Evolutionary conservation across 2,113 vertebrate species (phyloP), one percentile per base, ranked within the genome.

Genomic region (Callospermophilus lateralis): DNA sequence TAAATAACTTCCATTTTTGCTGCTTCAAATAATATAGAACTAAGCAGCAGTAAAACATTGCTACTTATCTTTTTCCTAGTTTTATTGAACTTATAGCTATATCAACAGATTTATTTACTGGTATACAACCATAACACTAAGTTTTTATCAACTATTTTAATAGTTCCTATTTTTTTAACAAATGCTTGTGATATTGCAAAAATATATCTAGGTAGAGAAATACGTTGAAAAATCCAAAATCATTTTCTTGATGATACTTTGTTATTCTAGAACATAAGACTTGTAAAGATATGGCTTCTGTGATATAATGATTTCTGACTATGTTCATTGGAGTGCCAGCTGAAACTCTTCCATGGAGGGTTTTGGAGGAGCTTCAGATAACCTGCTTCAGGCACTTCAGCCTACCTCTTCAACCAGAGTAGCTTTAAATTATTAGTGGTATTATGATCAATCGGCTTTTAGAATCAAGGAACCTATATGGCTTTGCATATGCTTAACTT

Each of bases 1-100:
- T 78, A 94, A 93, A 96, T 92, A 93, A 45, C n/a, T 98, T 80
- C 39, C 39, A 83, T n/a, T 80, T 89, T 96, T 98, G 72, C 81
- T 97, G 13, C 12, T 98, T 79, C 70, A 89, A 74, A 96, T 96
- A 80, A 91, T 93, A 53, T 32, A 88, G 72, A 20, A 97, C 37
- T 90, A 68, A 91, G 15, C 85, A 95, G 51, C 81, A 94, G 85
- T 68, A 24, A 87, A 20, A 81, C 55, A 79, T 72, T 77, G 26
- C 17, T 87, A 3, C 19, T 77, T 63, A 30, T 72, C 42, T 79
- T 63, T 90, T 86, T 84, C 74, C 28, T 83, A 11, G 22, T 94
- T 93, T 88, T 20, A 24, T 55, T 65, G 15, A 45, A 24, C 42
- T 61, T 2, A 34, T 2, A 13, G 53, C 85, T 94, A 32, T 61